A percentile compares a stretch with the other conserved stretches of the same genome.
phyloP scores from a whole-genome alignment of 2,888 invertebrate genomes.

The Mesopsocus fuscifrons region DNA sequence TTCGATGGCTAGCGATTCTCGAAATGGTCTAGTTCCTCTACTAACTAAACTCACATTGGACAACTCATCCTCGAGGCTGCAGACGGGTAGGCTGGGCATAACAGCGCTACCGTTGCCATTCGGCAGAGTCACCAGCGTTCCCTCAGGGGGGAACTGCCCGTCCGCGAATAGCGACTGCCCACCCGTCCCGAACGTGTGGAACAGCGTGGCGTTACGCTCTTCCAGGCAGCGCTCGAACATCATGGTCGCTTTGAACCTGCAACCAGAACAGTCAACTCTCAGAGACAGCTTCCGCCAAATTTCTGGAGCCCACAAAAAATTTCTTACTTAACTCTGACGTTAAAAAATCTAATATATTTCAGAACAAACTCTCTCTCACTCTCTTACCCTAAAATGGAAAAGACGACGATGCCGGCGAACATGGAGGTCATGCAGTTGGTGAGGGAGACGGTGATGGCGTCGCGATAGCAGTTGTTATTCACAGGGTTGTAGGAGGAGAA shows the following conservation, averaged over 20 bases:
- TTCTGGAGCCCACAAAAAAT: too few relatives aligned
- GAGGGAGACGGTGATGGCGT: conserved; percentile 79
- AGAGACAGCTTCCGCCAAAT: too few relatives aligned
- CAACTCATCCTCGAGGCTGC: conserved; percentile 68
- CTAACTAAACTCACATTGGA: conserved; percentile 80
- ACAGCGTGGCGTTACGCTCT: conserved; percentile 38
- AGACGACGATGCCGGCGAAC: conserved; percentile 92
- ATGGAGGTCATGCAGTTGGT: conserved; percentile 90
- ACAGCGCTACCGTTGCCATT: conserved; percentile 19
- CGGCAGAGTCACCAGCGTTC: conserved; percentile 29
- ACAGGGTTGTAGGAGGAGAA: conserved; percentile 94
- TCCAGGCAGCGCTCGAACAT: conserved; percentile 57
- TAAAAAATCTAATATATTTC: background rate
- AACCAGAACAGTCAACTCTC: too few relatives aligned
- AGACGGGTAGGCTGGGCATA: conserved; percentile 50
- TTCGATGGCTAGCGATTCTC: too few relatives aligned
- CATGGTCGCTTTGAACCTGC: conserved; percentile 74
- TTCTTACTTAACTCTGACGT: background rate
- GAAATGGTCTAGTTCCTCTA: too few relatives aligned
- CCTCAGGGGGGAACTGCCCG: conserved; percentile 34
- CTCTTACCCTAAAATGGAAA: conserved; percentile 88
- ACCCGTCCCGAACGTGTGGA: conserved; percentile 32
- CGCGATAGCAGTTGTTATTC: conserved; percentile 88
- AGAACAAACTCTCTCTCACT: conserved; percentile 18
- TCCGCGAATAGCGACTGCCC: conserved; percentile 22